Conservation (phyloP, 2,113 vertebrate genomes). For the Phalacrocorax aristotelis region DNA sequence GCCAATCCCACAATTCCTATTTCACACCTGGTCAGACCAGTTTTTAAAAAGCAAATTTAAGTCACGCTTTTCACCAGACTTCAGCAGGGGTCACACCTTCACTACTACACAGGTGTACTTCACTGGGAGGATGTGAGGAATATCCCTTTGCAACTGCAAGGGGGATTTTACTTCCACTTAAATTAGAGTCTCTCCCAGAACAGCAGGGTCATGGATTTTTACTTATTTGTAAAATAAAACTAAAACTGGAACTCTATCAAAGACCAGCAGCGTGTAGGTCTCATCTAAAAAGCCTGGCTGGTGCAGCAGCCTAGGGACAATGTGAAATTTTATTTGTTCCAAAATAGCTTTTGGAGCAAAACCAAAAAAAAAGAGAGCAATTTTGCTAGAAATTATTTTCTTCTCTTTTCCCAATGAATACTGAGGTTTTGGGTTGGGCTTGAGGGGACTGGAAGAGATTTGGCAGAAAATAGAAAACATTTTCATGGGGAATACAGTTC, state of each 20-base stretch:
- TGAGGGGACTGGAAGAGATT: not conserved
- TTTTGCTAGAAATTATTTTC: not conserved
- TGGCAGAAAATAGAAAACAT: not conserved
- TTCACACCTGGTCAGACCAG: not conserved
- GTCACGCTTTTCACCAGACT: not conserved
- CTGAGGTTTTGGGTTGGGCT: not conserved
- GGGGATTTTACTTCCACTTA: not conserved
- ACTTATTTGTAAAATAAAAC: not conserved
- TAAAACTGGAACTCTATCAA: not conserved
- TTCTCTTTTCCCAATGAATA: not conserved
- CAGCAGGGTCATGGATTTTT: not conserved
- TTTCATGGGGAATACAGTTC: not conserved
- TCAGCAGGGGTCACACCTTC: not conserved
- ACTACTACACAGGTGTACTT: not conserved
- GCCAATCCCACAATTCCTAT: not conserved
- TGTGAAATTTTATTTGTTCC: not conserved
- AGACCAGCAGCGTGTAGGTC: not conserved
- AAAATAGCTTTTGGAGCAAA: not conserved
- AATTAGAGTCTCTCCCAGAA: not conserved
- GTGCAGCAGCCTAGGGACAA: not conserved
- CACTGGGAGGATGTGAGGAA: not conserved
- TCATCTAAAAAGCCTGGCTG: not conserved
- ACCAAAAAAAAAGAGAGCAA: not conserved
- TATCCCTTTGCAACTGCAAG: not conserved
- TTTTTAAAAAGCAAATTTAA: not conserved